Conservation (phyloP, 2,888 invertebrate species). For the Acanthosepion pharaonis region DNA sequence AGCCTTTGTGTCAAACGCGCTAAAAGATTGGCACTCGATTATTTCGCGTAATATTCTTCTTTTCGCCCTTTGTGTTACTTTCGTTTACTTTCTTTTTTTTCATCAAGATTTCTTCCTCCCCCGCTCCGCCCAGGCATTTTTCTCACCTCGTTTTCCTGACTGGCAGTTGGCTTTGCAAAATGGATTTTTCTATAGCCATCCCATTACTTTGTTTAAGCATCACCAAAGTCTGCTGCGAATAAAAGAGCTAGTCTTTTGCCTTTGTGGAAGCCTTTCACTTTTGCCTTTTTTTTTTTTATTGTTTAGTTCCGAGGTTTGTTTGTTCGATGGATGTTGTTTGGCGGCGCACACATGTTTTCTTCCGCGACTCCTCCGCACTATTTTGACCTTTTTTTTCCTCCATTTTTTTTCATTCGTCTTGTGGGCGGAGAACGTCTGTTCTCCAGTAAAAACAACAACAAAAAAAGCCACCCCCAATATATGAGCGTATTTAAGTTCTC, state of each 20-base stretch:
- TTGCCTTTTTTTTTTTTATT: neutral
- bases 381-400: neutral
- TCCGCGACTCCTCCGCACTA: slow-evolving; percentile 20
- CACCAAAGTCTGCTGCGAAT: neutral
- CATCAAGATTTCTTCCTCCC: too few species aligned
- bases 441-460: too few species aligned
- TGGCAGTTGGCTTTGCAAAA: neutral
- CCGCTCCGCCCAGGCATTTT: neutral
- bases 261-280: neutral
- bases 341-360: neutral
- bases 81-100: too few species aligned
- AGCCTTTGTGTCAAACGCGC: too few species aligned
- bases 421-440: neutral
- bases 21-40: too few species aligned
- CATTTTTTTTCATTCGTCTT: neutral
- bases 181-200: slow-evolving; percentile 5
- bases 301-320: neutral
- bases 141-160: neutral
- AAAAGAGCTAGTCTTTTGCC: neutral
- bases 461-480: too few species aligned
- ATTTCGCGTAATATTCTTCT: too few species aligned
- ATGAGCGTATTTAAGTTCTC: too few species aligned
- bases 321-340: slow-evolving; percentile 33
- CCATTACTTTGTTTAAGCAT: neutral
- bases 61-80: too few species aligned